Conservation (phyloP, 2,113 vertebrate genomes). For the Alaudala cheleensis region DNA sequence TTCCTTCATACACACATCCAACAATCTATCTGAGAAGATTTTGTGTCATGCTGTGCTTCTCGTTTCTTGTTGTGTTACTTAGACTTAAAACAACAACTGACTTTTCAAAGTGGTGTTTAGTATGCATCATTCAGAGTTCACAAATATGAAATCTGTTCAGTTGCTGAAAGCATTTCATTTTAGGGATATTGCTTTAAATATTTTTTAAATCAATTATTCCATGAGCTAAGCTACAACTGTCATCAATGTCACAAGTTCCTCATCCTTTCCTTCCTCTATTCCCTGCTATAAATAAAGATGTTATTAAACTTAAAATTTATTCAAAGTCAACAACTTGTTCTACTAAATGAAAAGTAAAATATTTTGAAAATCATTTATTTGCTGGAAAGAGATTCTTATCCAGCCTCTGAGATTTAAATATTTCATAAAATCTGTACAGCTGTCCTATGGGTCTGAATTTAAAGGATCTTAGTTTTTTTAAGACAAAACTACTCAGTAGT, state of each 20-base stretch:
- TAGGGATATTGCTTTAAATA: background rate
- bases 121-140: background rate
- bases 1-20: background rate
- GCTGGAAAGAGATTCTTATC: accelerated
- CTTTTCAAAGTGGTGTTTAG: background rate
- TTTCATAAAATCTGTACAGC: background rate
- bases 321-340: background rate
- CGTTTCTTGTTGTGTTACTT: background rate
- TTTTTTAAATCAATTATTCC: background rate
- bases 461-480: background rate
- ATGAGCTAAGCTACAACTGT: background rate
- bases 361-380: background rate
- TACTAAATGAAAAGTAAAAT: background rate
- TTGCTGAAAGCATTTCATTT: background rate
- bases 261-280: background rate
- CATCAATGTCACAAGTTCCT: background rate
- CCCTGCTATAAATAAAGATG: background rate
- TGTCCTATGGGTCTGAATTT: background rate
- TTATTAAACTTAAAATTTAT: background rate
- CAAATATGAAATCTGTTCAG: background rate
- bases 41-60: background rate
- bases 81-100: background rate
- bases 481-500: background rate
- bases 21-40: background rate
- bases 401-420: background rate